These are phyloP conservation scores for Trachelipus rathkii DNA, from an alignment of 1,140 invertebrate genomes.

Conservation along the genomic window DNA sequence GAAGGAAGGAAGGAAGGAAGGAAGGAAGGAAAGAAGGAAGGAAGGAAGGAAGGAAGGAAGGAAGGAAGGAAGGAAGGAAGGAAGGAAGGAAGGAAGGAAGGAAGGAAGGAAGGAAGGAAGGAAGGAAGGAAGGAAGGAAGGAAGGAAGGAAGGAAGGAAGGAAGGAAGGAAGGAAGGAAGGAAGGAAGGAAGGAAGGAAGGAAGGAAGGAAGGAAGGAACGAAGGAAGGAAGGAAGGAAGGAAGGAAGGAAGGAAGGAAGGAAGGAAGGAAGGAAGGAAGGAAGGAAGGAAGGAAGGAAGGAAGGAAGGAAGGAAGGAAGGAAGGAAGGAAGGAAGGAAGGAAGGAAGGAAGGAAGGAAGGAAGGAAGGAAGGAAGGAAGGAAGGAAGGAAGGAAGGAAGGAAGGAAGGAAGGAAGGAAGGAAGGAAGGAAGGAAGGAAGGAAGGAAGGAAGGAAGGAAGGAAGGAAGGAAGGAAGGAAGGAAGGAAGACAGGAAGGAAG, in stretches of 20 bases:
- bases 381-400: constrained; percentile 6
- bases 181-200: neutral
- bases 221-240: neutral
- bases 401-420: neutral
- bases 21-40: neutral
- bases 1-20: constrained; percentile 10
- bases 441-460: constrained; percentile 7
- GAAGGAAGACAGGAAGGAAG: constrained; percentile 10
- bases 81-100: neutral
- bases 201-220: constrained; percentile 6
- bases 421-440: constrained; percentile 3
- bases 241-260: neutral
- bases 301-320: constrained; percentile 7
- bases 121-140: constrained; percentile 12
- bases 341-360: constrained; percentile 2
- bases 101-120: neutral
- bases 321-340: constrained; percentile 10
- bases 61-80: neutral
- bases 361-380: constrained; percentile 7
- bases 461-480: neutral
- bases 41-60: neutral
- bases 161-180: constrained; percentile 11
- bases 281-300: constrained; percentile 13
- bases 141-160: neutral
- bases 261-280: constrained; percentile 9